Percentiles rank a stretch among this genome's conserved stretches.
These are phyloP conservation scores for Stictocephala bisonia DNA, from an alignment of 2,888 invertebrate species.

Conservation along the genomic window DNA sequence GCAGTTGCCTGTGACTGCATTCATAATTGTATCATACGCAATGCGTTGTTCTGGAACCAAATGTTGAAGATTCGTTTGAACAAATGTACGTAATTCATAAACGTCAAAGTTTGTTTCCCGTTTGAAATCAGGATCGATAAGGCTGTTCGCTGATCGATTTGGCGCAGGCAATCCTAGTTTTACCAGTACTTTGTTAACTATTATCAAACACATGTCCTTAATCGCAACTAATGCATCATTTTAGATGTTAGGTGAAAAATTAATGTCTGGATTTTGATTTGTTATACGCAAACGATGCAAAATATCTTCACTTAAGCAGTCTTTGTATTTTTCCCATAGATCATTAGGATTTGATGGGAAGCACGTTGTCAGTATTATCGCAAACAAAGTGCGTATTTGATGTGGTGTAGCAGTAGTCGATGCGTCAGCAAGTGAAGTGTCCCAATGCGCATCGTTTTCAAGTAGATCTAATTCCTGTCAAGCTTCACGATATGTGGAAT, in stretches of 20 bases:
- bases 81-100: conserved; percentile 51
- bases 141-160: no score
- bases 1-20: not conserved
- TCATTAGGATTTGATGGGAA: conserved; percentile 55
- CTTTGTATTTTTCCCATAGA: conserved; percentile 58
- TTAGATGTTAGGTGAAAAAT: conserved; percentile 58
- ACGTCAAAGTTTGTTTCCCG: conserved; percentile 54
- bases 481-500: conserved; percentile 63
- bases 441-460: conserved; percentile 60
- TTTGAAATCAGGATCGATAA: conserved; percentile 49
- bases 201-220: conserved; percentile 57
- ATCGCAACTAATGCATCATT: conserved; percentile 60
- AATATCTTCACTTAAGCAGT: conserved; percentile 55
- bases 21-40: conserved; percentile 39
- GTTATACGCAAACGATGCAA: no score
- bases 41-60: conserved; percentile 38
- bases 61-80: conserved; percentile 30
- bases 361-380: conserved; percentile 56
- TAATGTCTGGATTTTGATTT: no score
- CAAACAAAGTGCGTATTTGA: conserved; percentile 55
- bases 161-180: conserved; percentile 48
- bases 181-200: conserved; percentile 48
- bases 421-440: conserved; percentile 55
- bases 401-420: conserved; percentile 44
- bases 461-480: conserved; percentile 61